phyloP scores from a whole-genome alignment of 2,113 vertebrate species.

The Otocyon megalotis region DNA sequence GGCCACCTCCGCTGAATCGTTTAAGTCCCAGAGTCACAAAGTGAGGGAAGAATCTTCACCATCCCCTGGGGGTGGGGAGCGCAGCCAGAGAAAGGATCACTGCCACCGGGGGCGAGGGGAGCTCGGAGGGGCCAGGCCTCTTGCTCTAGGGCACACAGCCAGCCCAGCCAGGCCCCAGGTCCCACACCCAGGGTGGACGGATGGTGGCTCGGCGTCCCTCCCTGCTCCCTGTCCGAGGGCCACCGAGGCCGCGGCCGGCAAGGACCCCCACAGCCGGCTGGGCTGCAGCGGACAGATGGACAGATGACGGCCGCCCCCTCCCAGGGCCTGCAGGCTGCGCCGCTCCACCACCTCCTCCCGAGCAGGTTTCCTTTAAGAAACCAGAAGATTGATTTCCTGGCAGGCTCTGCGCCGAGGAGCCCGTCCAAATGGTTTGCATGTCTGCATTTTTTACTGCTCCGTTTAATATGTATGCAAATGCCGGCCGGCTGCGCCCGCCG shows the following conservation, averaged over 20 bases:
- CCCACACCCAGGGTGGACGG: neutral
- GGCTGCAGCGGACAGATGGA: neutral
- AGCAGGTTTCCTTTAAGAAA: conserved; percentile 87
- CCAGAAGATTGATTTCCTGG: conserved; percentile 90
- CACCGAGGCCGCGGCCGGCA: no score
- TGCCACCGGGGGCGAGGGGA: accelerated
- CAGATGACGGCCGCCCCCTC: neutral
- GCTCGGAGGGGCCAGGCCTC: neutral
- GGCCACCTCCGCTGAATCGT: neutral
- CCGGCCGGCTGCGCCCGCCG: conserved; percentile 86
- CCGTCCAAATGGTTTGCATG: conserved; percentile 91
- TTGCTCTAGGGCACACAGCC: neutral
- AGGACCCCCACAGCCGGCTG: neutral
- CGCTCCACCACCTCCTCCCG: conserved; percentile 65
- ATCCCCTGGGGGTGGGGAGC: neutral
- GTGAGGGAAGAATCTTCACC: neutral
- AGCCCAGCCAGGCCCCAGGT: neutral
- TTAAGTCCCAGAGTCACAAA: neutral
- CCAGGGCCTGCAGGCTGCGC: conserved; percentile 7
- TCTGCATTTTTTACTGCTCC: conserved; percentile 91
- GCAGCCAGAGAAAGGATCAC: no score
- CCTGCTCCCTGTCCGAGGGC: neutral
- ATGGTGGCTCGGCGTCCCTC: neutral
- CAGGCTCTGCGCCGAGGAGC: conserved; percentile 87
- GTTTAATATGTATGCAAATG: conserved; percentile 94